Evolutionary conservation across 2,113 vertebrate species (phyloP).

Genomic region (Henicopernis longicauda): DNA sequence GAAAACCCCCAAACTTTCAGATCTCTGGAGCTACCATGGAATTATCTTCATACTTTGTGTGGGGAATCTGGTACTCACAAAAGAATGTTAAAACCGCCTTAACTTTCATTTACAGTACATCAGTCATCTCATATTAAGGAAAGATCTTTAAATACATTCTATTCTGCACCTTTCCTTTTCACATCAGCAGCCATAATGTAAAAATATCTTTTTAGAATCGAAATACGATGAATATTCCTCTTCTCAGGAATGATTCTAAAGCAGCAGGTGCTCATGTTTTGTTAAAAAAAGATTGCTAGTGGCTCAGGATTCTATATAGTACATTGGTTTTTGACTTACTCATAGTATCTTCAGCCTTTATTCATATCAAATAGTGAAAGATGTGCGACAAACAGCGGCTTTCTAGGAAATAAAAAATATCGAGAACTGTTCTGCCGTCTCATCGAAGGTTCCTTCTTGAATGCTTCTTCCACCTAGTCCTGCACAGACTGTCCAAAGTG

Average conservation of each 20-base stretch:
- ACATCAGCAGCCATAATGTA: not conserved
- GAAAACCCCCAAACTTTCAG: not conserved
- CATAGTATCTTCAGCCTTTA: not conserved
- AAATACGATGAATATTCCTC: not conserved
- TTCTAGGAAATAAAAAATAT: not conserved
- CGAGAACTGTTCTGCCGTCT: not conserved
- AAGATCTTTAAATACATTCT: not conserved
- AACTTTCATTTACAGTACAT: not conserved
- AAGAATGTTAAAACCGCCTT: not conserved
- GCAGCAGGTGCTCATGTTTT: not conserved
- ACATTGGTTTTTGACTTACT: not conserved
- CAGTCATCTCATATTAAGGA: not conserved
- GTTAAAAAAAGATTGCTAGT: not conserved
- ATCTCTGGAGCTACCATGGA: not conserved
- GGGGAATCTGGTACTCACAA: not conserved
- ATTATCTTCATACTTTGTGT: not conserved
- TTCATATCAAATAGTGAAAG: not conserved
- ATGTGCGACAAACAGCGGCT: not conserved
- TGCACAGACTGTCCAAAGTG: not conserved
- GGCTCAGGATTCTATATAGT: not conserved
- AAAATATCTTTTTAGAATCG: not conserved
- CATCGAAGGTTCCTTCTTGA: not conserved
- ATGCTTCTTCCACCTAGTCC: accelerated
- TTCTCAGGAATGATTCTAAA: not conserved
- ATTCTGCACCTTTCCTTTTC: not conserved